These are phyloP conservation scores for Orussus abietinus DNA, from an alignment of 1,140 invertebrate genomes.

Conservation along the genomic window DNA sequence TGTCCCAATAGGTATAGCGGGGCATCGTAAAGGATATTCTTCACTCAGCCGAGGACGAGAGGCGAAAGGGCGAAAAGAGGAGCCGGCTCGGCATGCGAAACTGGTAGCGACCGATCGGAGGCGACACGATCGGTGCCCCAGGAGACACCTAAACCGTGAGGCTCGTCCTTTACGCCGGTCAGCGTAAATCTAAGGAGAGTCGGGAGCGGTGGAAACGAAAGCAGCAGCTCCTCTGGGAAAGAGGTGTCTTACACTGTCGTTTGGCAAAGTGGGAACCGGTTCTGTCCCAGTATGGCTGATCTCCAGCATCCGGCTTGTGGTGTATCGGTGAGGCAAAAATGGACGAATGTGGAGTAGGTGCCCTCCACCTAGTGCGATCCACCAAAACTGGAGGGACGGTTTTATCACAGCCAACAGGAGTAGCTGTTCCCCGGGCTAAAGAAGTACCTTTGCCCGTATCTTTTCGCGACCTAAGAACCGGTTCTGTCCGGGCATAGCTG, in stretches of 20 bases:
- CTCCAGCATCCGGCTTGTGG: slow-evolving; percentile 10
- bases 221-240: slow-evolving; percentile 32
- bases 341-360: no score
- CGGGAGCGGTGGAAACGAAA: slow-evolving; percentile 42
- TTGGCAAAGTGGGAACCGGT: slow-evolving; percentile 35
- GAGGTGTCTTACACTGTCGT: slow-evolving; percentile 19
- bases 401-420: slow-evolving; percentile 25
- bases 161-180: neutral
- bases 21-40: no score
- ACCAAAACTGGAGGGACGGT: slow-evolving; percentile 32
- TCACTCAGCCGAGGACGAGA: no score
- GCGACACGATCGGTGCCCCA: no score
- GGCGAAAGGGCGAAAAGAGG: no score
- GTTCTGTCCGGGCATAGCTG: slow-evolving; percentile 39
- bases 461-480: slow-evolving; percentile 38
- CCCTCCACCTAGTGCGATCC: slow-evolving; percentile 25
- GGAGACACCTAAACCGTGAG: no score
- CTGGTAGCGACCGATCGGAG: no score
- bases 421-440: slow-evolving; percentile 26
- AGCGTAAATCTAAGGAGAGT: slow-evolving; percentile 1
- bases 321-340: no score
- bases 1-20: no score
- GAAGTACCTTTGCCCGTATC: slow-evolving; percentile 28
- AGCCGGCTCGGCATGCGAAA: no score
- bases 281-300: slow-evolving; percentile 41